A percentile compares a stretch with the other conserved stretches of the same genome.
Evolutionary conservation across 1,140 invertebrate species (phyloP).

Genomic region (Argopecten irradians): DNA sequence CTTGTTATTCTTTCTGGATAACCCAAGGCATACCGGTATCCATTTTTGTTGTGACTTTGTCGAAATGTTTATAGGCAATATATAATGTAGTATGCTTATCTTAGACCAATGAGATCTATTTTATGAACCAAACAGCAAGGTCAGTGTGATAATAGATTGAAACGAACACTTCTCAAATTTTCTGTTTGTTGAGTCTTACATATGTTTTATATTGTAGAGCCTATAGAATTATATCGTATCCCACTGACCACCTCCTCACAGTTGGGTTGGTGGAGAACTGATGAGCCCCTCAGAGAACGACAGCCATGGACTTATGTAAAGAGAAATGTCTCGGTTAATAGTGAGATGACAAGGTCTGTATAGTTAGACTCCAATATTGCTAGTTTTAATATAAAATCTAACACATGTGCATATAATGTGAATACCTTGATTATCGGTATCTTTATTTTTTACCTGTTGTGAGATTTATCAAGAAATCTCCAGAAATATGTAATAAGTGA

Average conservation of each 20-base stretch:
- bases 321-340: slow-evolving; percentile 68
- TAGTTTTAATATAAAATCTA: too few species aligned
- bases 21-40: too few species aligned
- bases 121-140: not conserved
- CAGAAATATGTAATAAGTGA: too few species aligned
- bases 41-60: too few species aligned
- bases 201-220: slow-evolving; percentile 57
- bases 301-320: slow-evolving; percentile 71
- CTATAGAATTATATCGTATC: slow-evolving; percentile 63
- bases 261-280: slow-evolving; percentile 66
- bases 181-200: not conserved
- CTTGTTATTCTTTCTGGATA: too few species aligned
- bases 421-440: too few species aligned
- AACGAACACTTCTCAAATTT: not conserved
- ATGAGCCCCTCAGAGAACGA: slow-evolving; percentile 62
- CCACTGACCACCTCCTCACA: slow-evolving; percentile 64
- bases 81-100: too few species aligned
- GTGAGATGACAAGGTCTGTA: slow-evolving; percentile 75
- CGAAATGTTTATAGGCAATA: too few species aligned
- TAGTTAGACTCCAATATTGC: too few species aligned
- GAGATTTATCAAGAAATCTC: too few species aligned
- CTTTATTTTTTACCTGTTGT: too few species aligned
- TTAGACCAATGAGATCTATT: not conserved
- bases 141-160: not conserved
- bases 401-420: too few species aligned